Evolutionary conservation across 2,888 invertebrate genomes (phyloP), one percentile per base, ranked within the genome.

Genomic region (Capitulum mitella): DNA sequence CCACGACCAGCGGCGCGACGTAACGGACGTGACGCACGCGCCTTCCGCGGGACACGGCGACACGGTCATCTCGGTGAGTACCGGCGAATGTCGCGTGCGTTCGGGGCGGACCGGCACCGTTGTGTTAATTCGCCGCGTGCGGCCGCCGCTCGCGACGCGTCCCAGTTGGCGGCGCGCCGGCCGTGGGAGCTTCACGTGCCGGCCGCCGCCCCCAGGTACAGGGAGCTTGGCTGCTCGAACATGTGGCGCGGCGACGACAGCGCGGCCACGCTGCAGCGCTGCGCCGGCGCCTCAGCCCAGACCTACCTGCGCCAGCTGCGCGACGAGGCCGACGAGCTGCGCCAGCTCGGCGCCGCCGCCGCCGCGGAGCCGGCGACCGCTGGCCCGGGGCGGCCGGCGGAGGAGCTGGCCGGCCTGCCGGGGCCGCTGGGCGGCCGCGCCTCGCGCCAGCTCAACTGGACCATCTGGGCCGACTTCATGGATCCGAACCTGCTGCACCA

Each of bases 371-470:
- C 61, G 10, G 34, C n/a, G 34, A 32, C 26, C 6, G 61, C 70
- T 16, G 61, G 70, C 48, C 61, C 26, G 77, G 64, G 61, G 32
- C 70, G 77, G 78, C 34, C 37, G 51, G 76, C 26, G 64, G 48
- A 37, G 3, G 76, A 70, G 64, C 19, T 61, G 78, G 76, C 79
- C 32, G 58, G 43, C 54, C 32, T 37, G 51, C 77, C 34, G 78
- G 78, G 58, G 29, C 64, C n/a, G 48, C 54, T 46, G 78, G 78
- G 61, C 64, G 78, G 64, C 61, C 61, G 61, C 29, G 78, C 61
- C 46, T 48, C 32, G 43, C 61, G 78, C 78, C 58, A 61, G 29
- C 22, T 54, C 61, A 78, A 70, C 70, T 70, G 37, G 70, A 37
- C 29, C 40, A 22, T 46, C 2, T 46, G 77, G 37, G 10, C 34